Evolutionary conservation across 2,113 vertebrate species (phyloP).

Genomic region (Nothocercus julius): DNA sequence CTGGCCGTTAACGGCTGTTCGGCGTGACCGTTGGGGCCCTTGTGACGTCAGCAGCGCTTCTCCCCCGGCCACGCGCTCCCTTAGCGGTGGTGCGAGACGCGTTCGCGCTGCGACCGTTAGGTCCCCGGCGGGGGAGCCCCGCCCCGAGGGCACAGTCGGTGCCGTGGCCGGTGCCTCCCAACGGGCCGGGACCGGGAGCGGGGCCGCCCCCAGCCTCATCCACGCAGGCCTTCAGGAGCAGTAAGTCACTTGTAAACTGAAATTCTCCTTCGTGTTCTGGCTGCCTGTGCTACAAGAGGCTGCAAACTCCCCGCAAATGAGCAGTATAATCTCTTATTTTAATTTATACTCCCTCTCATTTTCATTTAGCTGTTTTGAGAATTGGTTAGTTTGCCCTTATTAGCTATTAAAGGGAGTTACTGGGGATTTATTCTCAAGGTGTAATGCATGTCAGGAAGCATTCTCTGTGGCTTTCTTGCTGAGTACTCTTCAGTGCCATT

Average conservation of each 20-base stretch:
- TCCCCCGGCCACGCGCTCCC: neutral
- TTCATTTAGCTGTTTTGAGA: neutral
- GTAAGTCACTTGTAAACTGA: neutral
- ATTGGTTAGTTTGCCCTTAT: neutral
- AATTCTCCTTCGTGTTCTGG: neutral
- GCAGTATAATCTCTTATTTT: neutral
- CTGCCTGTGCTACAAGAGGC: neutral
- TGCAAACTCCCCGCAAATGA: neutral
- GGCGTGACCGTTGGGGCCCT: accelerated
- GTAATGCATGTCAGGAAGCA: neutral
- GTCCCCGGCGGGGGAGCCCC: too few relatives aligned
- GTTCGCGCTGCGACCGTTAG: neutral
- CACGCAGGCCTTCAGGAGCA: neutral
- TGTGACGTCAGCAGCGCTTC: neutral
- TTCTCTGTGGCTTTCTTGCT: neutral
- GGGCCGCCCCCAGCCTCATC: neutral
- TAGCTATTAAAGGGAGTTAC: neutral
- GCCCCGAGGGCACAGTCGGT: too few relatives aligned
- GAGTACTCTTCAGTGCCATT: neutral
- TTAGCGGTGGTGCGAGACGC: neutral
- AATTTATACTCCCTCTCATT: too few relatives aligned
- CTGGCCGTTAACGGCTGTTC: neutral
- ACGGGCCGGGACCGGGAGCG: too few relatives aligned
- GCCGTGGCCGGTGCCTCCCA: too few relatives aligned
- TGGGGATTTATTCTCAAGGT: neutral